phyloP scores from a whole-genome alignment of 2,888 invertebrate genomes.

The Volucella bombylans region DNA sequence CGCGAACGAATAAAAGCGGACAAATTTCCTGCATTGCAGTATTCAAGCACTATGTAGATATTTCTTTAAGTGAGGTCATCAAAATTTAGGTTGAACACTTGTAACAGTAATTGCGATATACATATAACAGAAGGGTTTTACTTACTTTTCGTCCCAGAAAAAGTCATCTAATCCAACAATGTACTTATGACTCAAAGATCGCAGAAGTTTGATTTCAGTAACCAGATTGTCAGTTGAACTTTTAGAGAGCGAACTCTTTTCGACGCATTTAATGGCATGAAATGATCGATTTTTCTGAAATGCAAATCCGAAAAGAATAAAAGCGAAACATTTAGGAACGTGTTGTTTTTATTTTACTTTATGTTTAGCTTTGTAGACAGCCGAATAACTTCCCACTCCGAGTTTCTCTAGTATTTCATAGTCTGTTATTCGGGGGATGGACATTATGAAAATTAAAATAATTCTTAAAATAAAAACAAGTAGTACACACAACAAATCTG shows the following conservation, averaged over 20 bases:
- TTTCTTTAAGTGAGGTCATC: conserved; percentile 81
- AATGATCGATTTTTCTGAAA: conserved; percentile 86
- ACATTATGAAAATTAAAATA: conserved; percentile 69
- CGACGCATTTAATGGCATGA: conserved; percentile 92
- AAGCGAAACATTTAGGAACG: too few species aligned
- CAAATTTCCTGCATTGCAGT: conserved; percentile 92
- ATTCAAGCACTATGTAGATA: conserved; percentile 94
- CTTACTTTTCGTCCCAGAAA: conserved; percentile 88
- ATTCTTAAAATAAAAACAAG: conserved; percentile 9
- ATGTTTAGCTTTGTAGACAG: conserved; percentile 89
- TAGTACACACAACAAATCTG: not conserved
- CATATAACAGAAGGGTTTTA: conserved; percentile 36
- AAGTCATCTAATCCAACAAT: conserved; percentile 93
- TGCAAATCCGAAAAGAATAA: conserved; percentile 78
- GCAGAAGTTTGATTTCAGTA: conserved; percentile 91
- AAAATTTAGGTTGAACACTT: not conserved
- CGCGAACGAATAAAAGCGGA: conserved; percentile 89
- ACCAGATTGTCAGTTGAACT: conserved; percentile 90
- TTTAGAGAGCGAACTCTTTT: conserved; percentile 87
- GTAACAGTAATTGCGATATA: not conserved
- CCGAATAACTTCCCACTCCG: conserved; percentile 92
- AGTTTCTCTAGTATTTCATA: conserved; percentile 89
- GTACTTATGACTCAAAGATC: conserved; percentile 89
- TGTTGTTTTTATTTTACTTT: conserved; percentile 76
- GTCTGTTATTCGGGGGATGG: conserved; percentile 84